These are phyloP conservation scores for Anaspis maculata DNA, from an alignment of 2,888 invertebrate species.

Conservation along the genomic window DNA sequence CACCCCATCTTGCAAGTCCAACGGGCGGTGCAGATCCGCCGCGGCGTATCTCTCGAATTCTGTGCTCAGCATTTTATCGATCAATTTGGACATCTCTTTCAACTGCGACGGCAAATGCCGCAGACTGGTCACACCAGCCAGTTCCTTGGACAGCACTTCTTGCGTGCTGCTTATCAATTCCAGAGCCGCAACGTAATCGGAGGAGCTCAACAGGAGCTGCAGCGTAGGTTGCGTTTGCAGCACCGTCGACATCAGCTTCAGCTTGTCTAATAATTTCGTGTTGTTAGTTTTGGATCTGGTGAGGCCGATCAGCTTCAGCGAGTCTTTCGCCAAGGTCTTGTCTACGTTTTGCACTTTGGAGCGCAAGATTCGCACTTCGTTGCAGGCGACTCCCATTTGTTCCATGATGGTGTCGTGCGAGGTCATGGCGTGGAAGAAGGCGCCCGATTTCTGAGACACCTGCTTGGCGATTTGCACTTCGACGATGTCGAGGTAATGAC, in stretches of 20 bases:
- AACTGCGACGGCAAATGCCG: slow-evolving; percentile 93
- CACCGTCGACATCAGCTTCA: slow-evolving; percentile 89
- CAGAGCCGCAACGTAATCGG: slow-evolving; percentile 94
- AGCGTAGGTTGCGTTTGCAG: slow-evolving; percentile 97
- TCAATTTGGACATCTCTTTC: slow-evolving; percentile 89
- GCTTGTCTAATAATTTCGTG: slow-evolving; percentile 57
- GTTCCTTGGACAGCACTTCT: slow-evolving; percentile 81
- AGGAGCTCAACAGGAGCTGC: slow-evolving; percentile 86
- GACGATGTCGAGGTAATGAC: slow-evolving; percentile 89
- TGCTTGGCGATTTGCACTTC: slow-evolving; percentile 91
- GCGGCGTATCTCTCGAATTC: slow-evolving; percentile 91
- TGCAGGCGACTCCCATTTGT: slow-evolving; percentile 77
- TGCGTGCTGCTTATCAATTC: slow-evolving; percentile 95
- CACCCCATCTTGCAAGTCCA: slow-evolving; percentile 51
- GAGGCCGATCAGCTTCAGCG: slow-evolving; percentile 67
- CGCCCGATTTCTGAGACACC: slow-evolving; percentile 89
- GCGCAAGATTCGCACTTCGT: slow-evolving; percentile 65
- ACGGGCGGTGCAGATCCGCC: slow-evolving; percentile 81
- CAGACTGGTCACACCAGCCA: slow-evolving; percentile 90
- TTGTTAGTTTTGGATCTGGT: slow-evolving; percentile 60
- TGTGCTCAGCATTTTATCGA: slow-evolving; percentile 93
- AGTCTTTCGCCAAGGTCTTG: slow-evolving; percentile 67
- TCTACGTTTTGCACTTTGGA: slow-evolving; percentile 72
- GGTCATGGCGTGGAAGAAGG: slow-evolving; percentile 97
- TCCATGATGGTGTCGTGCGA: slow-evolving; percentile 97